Base-by-base conservation (phyloP, 2,113 vertebrate genomes). In the Leptodactylus fuscus region DNA sequence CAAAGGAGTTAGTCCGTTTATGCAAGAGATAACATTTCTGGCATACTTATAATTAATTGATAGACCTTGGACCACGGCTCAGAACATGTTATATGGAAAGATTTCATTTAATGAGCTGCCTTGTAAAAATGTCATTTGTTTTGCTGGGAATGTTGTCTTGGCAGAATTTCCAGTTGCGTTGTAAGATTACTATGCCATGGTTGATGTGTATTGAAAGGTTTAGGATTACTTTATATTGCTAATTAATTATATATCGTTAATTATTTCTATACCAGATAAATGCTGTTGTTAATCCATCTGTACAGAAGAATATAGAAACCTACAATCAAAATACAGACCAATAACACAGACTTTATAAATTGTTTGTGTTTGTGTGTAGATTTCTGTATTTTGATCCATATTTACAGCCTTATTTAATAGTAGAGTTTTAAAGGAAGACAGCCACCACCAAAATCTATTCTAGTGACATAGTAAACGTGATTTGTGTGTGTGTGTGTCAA, bases 31-130 rank as follows among this genome's bases (percentile, higher is more conserved):
- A 84, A 74, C 53, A 67, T 29, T 60, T 8, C 55, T 65, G 20
- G 55, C 44, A 76, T 75, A 46, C 65, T 82, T 53, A 73, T 74
- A 83, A 73, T 83, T 74, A 74, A 83, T 83, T 73, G 81, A 55
- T 58, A 74, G 51, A 74, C 48, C 81, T 49, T 73, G 69, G 36
- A 58, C 67, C 22, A n/a, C 58, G 73, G 20, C 81, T 73, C 49
- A 7, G 27, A 82, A 73, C 67, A 73, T 27, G 18, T 38, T 49
- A 49, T 79, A 46, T 82, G 34, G 67, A 82, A 82, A 49, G 8
- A 32, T 49, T 44, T 81, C 13, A 44, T 55, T 38, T 10, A 84
- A 87, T 49, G 80, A 85, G 71, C 83, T 85, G 84, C 87, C 81
- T 27, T 2, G 29, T 82, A 90, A 86, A 87, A 36, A 38, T 58